These are phyloP conservation scores for Drosophila leontia DNA, from an alignment of 1,140 invertebrate species.

Conservation along the genomic window DNA sequence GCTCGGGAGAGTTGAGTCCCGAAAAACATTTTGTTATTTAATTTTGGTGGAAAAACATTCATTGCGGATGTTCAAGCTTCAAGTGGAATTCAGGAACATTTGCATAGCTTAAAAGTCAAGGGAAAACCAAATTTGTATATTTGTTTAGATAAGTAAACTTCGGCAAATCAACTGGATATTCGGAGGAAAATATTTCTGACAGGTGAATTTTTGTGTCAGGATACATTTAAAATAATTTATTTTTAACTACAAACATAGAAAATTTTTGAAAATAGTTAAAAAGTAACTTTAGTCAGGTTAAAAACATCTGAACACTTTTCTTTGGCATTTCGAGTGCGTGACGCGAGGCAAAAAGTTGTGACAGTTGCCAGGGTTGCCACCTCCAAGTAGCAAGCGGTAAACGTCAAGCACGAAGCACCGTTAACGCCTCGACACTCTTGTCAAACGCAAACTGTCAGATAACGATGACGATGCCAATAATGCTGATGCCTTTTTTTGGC, in stretches of 20 bases:
- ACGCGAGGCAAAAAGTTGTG: constrained; percentile 46
- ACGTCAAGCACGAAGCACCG: constrained; percentile 25
- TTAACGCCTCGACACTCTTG: constrained; percentile 66
- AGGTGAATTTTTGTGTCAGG: too few relatives aligned
- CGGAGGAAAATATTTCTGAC: not conserved
- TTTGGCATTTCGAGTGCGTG: constrained; percentile 34
- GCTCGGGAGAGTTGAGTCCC: constrained; percentile 8
- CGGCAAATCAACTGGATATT: constrained; percentile 4
- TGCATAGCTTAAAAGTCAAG: constrained; percentile 12
- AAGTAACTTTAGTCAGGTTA: not conserved
- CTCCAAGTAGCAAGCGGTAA: constrained; percentile 6
- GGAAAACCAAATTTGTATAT: constrained; percentile 2
- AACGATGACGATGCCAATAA: constrained; percentile 78
- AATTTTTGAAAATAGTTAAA: not conserved
- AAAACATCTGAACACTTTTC: constrained; percentile 1
- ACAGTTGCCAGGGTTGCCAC: constrained; percentile 40
- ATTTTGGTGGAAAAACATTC: constrained; percentile 25
- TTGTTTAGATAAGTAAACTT: constrained; percentile 19
- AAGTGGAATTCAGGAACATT: constrained; percentile 25
- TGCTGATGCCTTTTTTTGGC: constrained; percentile 54
- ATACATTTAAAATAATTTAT: too few relatives aligned
- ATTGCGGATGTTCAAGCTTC: constrained; percentile 13
- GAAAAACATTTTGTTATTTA: constrained; percentile 39
- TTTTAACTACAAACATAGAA: not conserved
- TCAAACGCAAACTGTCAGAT: constrained; percentile 70